Conservation (phyloP, 2,797 vertebrate genomes). For the Buceros bicornis region DNA sequence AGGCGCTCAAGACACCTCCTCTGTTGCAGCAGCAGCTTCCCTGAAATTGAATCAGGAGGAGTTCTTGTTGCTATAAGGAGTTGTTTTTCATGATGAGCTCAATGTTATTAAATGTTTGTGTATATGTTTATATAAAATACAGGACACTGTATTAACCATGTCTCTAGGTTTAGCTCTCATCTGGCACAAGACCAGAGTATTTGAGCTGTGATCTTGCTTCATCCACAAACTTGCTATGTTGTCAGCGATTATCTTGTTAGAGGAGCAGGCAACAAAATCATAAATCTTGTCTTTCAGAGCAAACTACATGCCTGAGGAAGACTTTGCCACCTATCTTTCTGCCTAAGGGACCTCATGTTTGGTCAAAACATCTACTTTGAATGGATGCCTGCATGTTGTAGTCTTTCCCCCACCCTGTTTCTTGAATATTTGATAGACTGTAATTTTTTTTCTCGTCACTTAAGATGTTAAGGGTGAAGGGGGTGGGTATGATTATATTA, state of each 20-base stretch:
- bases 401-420: not conserved
- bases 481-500: not conserved
- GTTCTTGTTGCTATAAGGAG: not conserved
- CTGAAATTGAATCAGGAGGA: not conserved
- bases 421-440: not conserved
- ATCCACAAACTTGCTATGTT: not conserved
- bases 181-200: not conserved
- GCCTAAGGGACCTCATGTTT: conserved; percentile 6
- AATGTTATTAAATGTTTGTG: not conserved
- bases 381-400: not conserved
- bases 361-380: conserved; percentile 30
- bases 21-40: not conserved
- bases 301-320: not conserved
- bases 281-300: conserved; percentile 28
- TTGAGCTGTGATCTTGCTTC: not conserved
- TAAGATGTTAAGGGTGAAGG: not conserved
- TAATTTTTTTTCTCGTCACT: not conserved
- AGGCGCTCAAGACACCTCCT: not conserved
- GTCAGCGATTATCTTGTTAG: not conserved
- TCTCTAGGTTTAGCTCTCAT: not conserved
- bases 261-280: not conserved
- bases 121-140: not conserved
- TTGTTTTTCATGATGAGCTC: not conserved
- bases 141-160: not conserved
- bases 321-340: not conserved